Percentiles rank a stretch among this genome's conserved stretches.
phyloP scores from a whole-genome alignment of 2,888 invertebrate species.

The Chrysina gloriosa region DNA sequence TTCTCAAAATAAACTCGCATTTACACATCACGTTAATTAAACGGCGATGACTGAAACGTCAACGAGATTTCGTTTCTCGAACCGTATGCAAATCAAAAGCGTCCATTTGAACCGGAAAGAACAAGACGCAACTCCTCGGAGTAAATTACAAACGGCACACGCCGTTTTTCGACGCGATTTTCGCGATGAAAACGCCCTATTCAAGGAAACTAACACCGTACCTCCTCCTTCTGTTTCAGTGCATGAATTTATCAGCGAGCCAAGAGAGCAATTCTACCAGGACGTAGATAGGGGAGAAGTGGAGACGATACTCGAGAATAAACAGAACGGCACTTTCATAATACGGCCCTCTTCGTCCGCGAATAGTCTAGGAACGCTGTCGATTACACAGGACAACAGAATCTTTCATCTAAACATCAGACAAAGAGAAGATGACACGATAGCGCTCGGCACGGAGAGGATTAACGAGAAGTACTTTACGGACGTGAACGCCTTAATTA shows the following conservation, averaged over 20 bases:
- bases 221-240: constrained; percentile 42
- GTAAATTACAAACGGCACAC: constrained; percentile 18
- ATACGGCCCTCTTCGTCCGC: constrained; percentile 69
- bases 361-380: constrained; percentile 65
- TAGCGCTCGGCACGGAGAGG: constrained; percentile 70
- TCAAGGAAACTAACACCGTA: background rate
- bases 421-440: constrained; percentile 66
- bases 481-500: constrained; percentile 67
- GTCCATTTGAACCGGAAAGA: constrained; percentile 19
- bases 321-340: constrained; percentile 72
- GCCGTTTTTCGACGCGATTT: constrained; percentile 9
- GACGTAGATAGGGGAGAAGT: constrained; percentile 68
- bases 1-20: constrained; percentile 13
- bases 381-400: constrained; percentile 67
- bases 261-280: constrained; percentile 70
- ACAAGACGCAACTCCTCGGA: constrained; percentile 7
- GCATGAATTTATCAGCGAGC: constrained; percentile 42
- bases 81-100: constrained; percentile 33
- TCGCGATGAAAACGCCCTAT: constrained; percentile 3
- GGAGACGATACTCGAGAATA: constrained; percentile 67
- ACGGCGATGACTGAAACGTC: constrained; percentile 15
- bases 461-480: constrained; percentile 68
- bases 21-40: constrained; percentile 24
- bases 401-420: constrained; percentile 72
- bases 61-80: background rate